Evolutionary conservation across 2,888 invertebrate species (phyloP).

Genomic region (Oscheius sp.): DNA sequence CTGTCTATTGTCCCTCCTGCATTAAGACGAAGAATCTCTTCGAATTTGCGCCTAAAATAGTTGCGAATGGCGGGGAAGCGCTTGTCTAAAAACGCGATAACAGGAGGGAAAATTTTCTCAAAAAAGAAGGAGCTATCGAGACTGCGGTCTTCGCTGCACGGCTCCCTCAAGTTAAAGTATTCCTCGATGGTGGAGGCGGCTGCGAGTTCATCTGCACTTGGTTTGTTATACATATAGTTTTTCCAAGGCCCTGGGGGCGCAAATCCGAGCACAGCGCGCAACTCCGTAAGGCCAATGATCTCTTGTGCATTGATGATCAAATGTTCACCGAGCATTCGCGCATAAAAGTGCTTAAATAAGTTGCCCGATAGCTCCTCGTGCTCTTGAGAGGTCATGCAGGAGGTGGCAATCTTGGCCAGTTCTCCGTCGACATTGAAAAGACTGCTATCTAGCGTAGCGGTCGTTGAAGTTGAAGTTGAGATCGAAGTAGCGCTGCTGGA

Average conservation of each 20-base stretch:
- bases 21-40: neutral
- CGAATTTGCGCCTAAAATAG: constrained; percentile 14
- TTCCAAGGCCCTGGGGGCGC: constrained; percentile 33
- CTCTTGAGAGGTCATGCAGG: neutral
- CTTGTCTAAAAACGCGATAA: constrained; percentile 27
- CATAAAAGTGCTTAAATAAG: constrained; percentile 23
- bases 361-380: constrained; percentile 28
- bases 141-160: neutral
- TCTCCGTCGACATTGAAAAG: neutral
- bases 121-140: constrained; percentile 28
- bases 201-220: constrained; percentile 4
- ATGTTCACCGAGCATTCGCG: constrained; percentile 6
- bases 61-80: constrained; percentile 26
- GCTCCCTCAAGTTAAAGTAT: constrained; percentile 1
- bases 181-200: neutral
- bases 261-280: constrained; percentile 38
- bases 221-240: constrained; percentile 27
- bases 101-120: constrained; percentile 31
- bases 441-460: neutral
- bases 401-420: neutral
- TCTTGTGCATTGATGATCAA: constrained; percentile 30
- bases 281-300: constrained; percentile 32
- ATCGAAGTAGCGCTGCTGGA: constrained; percentile 16
- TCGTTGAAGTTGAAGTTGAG: neutral
- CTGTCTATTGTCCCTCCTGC: constrained; percentile 1